Evolutionary conservation across 2,113 vertebrate genomes (phyloP), one percentile per base, ranked within the genome.

Genomic region (Chrysochloris asiatica): DNA sequence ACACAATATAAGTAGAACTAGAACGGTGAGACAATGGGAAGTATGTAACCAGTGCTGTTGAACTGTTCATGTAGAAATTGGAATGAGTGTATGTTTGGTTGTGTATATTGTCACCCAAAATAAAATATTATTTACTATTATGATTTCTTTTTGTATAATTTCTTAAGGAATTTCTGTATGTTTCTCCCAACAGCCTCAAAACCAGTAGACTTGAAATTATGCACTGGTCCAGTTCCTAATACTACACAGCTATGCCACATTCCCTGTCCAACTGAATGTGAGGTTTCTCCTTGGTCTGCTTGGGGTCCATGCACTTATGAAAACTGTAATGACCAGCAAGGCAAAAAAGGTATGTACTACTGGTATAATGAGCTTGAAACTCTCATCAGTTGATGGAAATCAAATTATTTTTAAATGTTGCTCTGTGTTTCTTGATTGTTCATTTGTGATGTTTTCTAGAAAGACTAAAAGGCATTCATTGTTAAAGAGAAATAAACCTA

Each of bases 241-340:
- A 98, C 98, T n/a, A 99, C 98, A 22, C 99, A 99, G 94, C 96
- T 99, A 69, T 99, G 99, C 95, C 98, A 99, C 61, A 98, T 99
- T 67, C 97, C 98, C 8, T 99, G 99, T 95, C 99, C 99, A 69
- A 97, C 98, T 33, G 99, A 99, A 95, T 99, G 99, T 56, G 98
- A 99, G 77, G 98, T 99, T 92, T 99, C 99, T 0, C 96, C 98
- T 0, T 99, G 99, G 99, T 98, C 98, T 7, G 99, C 99, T 47
- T 99, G 99, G 99, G 99, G 99, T 61, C 98, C 98, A 0, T 99
- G 99, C 95, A 99, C 99, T 94, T 99, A 98, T n/a, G 99, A 99
- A 97, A 99, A 97, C 95, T 99, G 99, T 89, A 98, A 98, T 4
- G 99, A 99, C 72, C 98, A 98, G 90, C 98, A 98, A 45, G 98